phyloP scores from a whole-genome alignment of 2,888 invertebrate species.

The Rhagium mordax region DNA sequence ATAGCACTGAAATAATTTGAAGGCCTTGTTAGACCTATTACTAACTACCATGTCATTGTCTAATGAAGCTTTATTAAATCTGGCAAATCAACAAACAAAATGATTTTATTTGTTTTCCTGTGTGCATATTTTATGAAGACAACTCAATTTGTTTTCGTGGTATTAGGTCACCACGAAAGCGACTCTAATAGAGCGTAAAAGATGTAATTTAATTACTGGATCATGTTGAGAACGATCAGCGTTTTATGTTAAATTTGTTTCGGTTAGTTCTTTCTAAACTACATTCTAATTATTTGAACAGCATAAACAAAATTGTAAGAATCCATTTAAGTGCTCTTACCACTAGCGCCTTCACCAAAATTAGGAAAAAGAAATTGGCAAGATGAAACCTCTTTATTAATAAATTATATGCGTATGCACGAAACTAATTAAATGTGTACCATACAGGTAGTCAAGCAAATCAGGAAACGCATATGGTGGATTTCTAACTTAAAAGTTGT shows the following conservation, averaged over 20 bases:
- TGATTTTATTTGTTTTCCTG: conserved; percentile 20
- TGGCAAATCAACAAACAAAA: conserved; percentile 11
- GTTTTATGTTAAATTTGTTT: neutral
- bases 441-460: too few relatives aligned
- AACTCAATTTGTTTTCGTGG: conserved; percentile 22
- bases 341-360: neutral
- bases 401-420: too few relatives aligned
- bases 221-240: neutral
- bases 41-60: conserved; percentile 7
- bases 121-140: conserved; percentile 13
- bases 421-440: too few relatives aligned
- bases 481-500: too few relatives aligned
- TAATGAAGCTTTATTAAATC: conserved; percentile 27
- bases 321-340: too few relatives aligned
- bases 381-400: too few relatives aligned
- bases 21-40: neutral
- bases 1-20: neutral
- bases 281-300: neutral
- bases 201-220: neutral
- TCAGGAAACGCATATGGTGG: too few relatives aligned
- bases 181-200: neutral
- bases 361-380: neutral
- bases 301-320: too few relatives aligned
- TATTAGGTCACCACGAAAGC: conserved; percentile 10
- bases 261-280: neutral